Evolutionary conservation across 2,113 vertebrate genomes (phyloP).

Genomic region (Psettodes erumei): DNA sequence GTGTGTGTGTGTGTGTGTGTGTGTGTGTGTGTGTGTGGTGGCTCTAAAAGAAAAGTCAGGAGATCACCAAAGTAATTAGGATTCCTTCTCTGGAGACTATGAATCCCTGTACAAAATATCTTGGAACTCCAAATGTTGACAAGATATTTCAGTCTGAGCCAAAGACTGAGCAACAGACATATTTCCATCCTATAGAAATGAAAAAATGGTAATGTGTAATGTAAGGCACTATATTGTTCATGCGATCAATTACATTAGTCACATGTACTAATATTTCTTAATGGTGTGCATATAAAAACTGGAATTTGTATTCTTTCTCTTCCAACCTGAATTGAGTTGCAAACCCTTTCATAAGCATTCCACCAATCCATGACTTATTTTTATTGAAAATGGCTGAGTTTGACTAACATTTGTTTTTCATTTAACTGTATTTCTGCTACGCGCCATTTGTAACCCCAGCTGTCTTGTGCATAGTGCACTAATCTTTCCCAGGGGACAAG

Average conservation of each 20-base stretch:
- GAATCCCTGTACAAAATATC: background rate
- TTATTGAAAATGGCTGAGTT: background rate
- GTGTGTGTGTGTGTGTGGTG: too few species aligned
- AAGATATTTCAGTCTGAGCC: background rate
- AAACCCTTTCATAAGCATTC: too few species aligned
- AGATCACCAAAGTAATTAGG: background rate
- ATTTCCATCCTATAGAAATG: background rate
- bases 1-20: background rate
- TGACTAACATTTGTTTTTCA: conserved; percentile 17
- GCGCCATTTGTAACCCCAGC: conserved; percentile 42
- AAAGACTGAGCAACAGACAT: background rate
- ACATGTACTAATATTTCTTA: background rate
- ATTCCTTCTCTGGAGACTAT: background rate
- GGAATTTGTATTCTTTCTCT: background rate
- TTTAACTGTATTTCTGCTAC: conserved; percentile 34
- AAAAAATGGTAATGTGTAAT: background rate
- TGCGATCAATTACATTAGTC: background rate
- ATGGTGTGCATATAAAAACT: background rate
- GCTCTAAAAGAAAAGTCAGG: too few species aligned
- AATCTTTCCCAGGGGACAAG: conserved; percentile 71
- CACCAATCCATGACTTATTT: background rate
- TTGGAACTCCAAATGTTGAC: background rate
- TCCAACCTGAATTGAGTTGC: too few species aligned
- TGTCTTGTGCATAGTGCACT: conserved; percentile 52
- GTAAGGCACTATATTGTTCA: background rate